Evolutionary conservation across 2,113 vertebrate species (phyloP).

Genomic region (Agapornis roseicollis): DNA sequence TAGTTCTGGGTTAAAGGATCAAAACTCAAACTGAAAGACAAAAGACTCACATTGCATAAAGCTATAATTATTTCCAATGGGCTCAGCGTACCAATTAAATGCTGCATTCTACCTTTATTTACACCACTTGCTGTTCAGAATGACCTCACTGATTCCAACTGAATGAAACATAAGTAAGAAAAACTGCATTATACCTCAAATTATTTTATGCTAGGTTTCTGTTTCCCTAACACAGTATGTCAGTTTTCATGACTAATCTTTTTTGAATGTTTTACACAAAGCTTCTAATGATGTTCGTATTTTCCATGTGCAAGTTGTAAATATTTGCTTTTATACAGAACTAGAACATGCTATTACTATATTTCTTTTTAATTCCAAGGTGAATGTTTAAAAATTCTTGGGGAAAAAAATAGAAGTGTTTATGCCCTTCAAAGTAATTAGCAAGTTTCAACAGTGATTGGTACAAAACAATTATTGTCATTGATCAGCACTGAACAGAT

Average conservation of each 20-base stretch:
- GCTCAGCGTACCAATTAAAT: constrained; percentile 12
- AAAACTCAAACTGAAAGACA: constrained; percentile 45
- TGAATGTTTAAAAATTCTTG: constrained; percentile 51
- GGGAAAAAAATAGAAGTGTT: constrained; percentile 55
- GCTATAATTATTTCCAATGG: constrained; percentile 35
- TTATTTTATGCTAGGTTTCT: neutral
- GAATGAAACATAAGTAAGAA: neutral
- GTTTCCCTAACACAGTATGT: neutral
- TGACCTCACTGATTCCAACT: neutral
- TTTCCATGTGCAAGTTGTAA: neutral
- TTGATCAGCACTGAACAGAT: constrained; percentile 96
- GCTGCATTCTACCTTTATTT: neutral
- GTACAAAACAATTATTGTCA: constrained; percentile 97
- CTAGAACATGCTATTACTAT: neutral
- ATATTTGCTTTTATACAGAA: neutral
- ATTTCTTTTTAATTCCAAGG: constrained; percentile 62
- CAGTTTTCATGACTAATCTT: neutral
- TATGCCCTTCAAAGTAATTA: constrained; percentile 95
- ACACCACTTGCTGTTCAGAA: neutral
- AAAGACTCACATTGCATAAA: constrained; percentile 3
- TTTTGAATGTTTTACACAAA: neutral
- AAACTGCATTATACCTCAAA: neutral
- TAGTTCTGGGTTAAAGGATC: constrained; percentile 42
- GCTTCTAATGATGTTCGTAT: neutral
- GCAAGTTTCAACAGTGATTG: constrained; percentile 90